These are phyloP conservation scores for Thaumatotibia leucotreta DNA, from an alignment of 1,140 invertebrate species.

Conservation along the genomic window DNA sequence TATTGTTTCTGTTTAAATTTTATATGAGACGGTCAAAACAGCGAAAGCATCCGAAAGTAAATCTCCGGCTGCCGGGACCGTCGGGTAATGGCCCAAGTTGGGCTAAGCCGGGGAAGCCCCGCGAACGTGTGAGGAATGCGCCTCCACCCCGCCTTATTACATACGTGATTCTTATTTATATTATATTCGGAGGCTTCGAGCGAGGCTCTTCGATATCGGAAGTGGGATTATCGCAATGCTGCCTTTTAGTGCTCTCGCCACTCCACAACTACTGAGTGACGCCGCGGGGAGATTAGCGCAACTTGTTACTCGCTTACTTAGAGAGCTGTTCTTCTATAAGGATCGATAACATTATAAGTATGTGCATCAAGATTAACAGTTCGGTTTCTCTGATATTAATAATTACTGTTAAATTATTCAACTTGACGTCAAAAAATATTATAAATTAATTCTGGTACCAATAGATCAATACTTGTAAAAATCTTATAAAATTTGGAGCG, in stretches of 20 bases:
- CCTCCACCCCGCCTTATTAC: conserved; percentile 58
- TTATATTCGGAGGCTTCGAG: conserved; percentile 45
- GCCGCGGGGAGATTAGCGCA: conserved; percentile 4
- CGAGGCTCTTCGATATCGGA: conserved; percentile 44
- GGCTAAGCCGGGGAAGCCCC: conserved; percentile 56
- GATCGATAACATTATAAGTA: not conserved
- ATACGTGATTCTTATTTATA: conserved; percentile 76
- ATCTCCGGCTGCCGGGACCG: conserved; percentile 25
- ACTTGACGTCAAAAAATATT: too few relatives aligned
- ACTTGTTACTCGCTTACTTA: not conserved
- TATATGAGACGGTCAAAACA: conserved; percentile 8
- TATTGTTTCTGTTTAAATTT: conserved; percentile 13
- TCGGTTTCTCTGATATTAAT: too few relatives aligned
- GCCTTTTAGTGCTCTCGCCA: conserved; percentile 42
- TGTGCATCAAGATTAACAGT: not conserved
- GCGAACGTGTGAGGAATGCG: conserved; percentile 66
- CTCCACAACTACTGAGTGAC: conserved; percentile 14
- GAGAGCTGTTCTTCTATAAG: not conserved
- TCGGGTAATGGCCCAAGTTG: conserved; percentile 58
- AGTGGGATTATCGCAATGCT: conserved; percentile 55
- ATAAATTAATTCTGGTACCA: too few relatives aligned
- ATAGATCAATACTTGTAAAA: not conserved
- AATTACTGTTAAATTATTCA: too few relatives aligned
- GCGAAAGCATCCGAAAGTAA: conserved; percentile 16
- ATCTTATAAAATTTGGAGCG: not conserved